Percentiles rank a stretch among this genome's conserved stretches.
Conservation (phyloP, 2,888 invertebrate genomes). For the Calameuta idolon region DNA sequence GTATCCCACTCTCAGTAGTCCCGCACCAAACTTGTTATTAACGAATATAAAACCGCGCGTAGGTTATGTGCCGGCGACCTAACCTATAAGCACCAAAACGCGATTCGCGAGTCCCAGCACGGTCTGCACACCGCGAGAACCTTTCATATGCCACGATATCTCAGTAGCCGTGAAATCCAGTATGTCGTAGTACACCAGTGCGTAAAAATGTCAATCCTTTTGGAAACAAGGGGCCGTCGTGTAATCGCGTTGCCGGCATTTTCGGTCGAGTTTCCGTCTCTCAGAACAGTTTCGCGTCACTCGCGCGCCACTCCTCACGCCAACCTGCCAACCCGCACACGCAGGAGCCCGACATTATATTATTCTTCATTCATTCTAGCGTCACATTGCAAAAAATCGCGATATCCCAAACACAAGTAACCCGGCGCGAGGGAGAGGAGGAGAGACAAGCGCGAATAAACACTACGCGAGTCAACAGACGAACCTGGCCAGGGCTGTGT, state of each 20-base stretch:
- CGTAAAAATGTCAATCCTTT: slow-evolving; percentile 25
- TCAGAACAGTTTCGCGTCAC: neutral
- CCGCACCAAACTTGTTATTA: neutral
- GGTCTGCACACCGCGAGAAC: slow-evolving; percentile 4
- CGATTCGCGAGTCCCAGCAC: slow-evolving; percentile 10
- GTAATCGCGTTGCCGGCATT: slow-evolving; percentile 51
- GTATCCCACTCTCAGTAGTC: neutral
- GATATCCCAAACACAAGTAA: slow-evolving; percentile 26
- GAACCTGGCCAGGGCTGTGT: slow-evolving; percentile 60
- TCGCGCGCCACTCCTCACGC: neutral
- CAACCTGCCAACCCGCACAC: slow-evolving; percentile 27
- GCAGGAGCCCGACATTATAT: slow-evolving; percentile 44
- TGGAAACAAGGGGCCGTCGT: slow-evolving; percentile 30
- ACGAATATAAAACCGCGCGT: neutral
- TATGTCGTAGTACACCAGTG: slow-evolving; percentile 15
- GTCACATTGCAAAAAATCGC: slow-evolving; percentile 45
- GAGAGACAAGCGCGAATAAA: slow-evolving; percentile 64
- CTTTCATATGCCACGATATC: slow-evolving; percentile 8
- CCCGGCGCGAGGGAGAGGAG: slow-evolving; percentile 27
- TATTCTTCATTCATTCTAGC: slow-evolving; percentile 46
- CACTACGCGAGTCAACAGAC: slow-evolving; percentile 69
- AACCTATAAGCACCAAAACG: slow-evolving; percentile 51
- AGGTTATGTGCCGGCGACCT: slow-evolving; percentile 65
- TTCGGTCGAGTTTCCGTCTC: slow-evolving; percentile 20
- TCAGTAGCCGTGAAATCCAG: slow-evolving; percentile 25